phyloP scores from a whole-genome alignment of 1,140 invertebrate species.

The Neotoxoptera formosana region DNA sequence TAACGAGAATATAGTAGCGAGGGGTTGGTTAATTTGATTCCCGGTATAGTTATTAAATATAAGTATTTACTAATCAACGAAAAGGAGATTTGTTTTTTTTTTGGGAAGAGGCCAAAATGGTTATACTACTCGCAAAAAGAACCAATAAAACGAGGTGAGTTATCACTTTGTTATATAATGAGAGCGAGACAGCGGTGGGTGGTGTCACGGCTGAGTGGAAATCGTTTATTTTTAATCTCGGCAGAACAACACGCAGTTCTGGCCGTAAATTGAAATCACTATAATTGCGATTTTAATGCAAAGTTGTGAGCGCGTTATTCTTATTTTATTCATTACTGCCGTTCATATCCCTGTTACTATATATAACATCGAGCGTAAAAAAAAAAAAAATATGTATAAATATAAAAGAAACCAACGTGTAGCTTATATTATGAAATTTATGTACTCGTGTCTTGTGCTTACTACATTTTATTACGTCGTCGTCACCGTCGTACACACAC shows the following conservation, averaged over 20 bases:
- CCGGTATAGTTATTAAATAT: slow-evolving; percentile 40
- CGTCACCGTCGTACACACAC: not conserved
- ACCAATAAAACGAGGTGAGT: slow-evolving; percentile 48
- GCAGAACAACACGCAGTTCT: not conserved
- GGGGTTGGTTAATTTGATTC: not conserved
- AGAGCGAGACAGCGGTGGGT: not conserved
- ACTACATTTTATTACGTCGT: slow-evolving; percentile 42
- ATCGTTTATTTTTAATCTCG: slow-evolving; percentile 54
- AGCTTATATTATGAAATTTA: slow-evolving; percentile 37
- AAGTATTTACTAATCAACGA: slow-evolving; percentile 6
- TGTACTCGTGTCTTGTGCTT: slow-evolving; percentile 39
- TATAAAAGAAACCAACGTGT: not conserved
- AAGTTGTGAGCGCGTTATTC: not conserved
- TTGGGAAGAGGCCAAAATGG: not conserved
- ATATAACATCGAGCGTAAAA: not conserved
- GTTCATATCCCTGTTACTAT: not conserved
- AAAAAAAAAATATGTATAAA: slow-evolving; percentile 13
- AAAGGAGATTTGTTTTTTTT: slow-evolving; percentile 37
- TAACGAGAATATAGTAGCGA: not conserved
- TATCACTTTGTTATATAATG: slow-evolving; percentile 31
- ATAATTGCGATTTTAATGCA: slow-evolving; percentile 51
- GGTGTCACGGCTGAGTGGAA: not conserved
- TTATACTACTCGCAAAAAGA: slow-evolving; percentile 34
- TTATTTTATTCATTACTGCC: slow-evolving; percentile 16
- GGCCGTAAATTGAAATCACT: slow-evolving; percentile 44